Evolutionary conservation across 2,113 vertebrate species (phyloP), one percentile per base, ranked within the genome.

Genomic region (Myrmecobius fasciatus): DNA sequence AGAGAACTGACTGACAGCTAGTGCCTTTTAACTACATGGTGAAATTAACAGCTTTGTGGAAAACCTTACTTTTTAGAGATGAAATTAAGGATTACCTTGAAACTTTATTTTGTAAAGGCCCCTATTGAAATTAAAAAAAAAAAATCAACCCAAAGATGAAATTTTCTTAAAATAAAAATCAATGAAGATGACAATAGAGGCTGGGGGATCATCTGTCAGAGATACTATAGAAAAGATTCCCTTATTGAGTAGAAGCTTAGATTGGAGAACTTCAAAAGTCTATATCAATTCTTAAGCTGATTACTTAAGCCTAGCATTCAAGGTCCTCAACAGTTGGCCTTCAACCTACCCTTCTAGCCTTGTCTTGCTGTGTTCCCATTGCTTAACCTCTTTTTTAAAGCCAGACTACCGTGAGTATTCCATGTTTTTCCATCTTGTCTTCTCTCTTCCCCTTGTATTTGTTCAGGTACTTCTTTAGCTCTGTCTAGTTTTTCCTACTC

Each of bases 1-100:
- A 99, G 98, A 98, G 98, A 98, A 98, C 98, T 98, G 99, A 99
- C 99, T 99, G 99, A 99, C 99, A 99, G 99, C 98, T 98, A 98
- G 98, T 98, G 98, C 98, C 98, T 98, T 98, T 99, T 98, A 98
- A 98, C 98, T 98, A 98, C 98, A 98, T 97, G 97, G 97, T 98
- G 98, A 98, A 98, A 98, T 99, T 98, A 98, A 98, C 98, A 96
- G 97, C 98, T 98, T 97, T 98, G 98, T 96, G 96, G 98, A 97
- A 98, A 98, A 98, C 98, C 97, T 94, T 98, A 97, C 97, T 97
- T 98, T 97, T 97, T 91, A 96, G 92, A 94, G 95, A 96, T 54
- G 24, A 97, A 97, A 96, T n/a, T 97, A 83, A 83, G n/a, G 36
- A 83, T 83, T 83, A 83, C 67, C n/a, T 83, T 83, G 67, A 83